Base-by-base conservation (phyloP, 2,113 vertebrate species). In the Excalfactoria chinensis region DNA sequence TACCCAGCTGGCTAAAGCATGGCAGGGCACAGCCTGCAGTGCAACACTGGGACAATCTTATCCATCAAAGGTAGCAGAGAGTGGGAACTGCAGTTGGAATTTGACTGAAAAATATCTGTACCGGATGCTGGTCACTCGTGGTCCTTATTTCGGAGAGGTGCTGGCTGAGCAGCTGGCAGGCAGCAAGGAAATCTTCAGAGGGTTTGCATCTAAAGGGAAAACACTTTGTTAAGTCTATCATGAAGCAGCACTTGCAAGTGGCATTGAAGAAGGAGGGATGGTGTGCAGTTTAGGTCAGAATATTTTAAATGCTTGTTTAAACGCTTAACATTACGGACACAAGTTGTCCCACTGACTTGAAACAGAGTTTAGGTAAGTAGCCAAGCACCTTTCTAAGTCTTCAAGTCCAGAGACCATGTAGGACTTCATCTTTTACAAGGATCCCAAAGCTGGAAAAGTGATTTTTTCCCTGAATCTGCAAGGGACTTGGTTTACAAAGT, bases 131-230 rank as follows among this genome's bases (percentile, higher is more conserved):
- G 97, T 99, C 96, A 1, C 90, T 95, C 35, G 98, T 98, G 62
- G 97, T 96, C 63, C 97, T 97, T 64, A 98, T 97, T 92, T 99
- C 99, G 21, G 97, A 97, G 96, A 99, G 98, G 78, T 98, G 98
- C 90, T 98, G 97, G 93, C 98, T 98, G 77, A 99, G 96, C 48
- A 98, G 98, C 68, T 96, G 95, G 95, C 99, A 99, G 28, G 97
- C 98, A 1, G 96, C 97, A 44, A 99, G 98, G 92, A 99, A 99
- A 66, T 97, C 98, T 90, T 98, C 97, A 0, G 99, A 98, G 26
- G 98, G 98, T 77, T 97, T 97, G 94, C 90, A 98, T 95, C 99
- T 99, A 93, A 89, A 88, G 75, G 89, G 81, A 88, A 96, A 92
- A 96, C 16, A 79, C 19, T 77, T 71, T 1, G 37, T 63, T 95